phyloP scores from a whole-genome alignment of 2,888 invertebrate species.

The Limnephilus rhombicus region DNA sequence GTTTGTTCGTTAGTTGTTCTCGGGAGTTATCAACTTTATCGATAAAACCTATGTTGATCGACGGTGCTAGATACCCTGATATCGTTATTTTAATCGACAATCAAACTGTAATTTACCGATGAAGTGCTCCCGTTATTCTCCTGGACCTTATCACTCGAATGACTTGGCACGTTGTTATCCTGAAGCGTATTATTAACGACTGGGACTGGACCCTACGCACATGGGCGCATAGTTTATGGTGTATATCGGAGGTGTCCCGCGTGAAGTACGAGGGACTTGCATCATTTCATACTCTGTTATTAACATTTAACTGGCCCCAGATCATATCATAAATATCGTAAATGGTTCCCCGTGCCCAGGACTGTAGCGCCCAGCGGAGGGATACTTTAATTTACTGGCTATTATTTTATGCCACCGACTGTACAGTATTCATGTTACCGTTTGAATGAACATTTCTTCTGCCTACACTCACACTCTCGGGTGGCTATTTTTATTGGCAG shows the following conservation, averaged over 20 bases:
- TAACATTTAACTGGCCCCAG: slow-evolving; percentile 25
- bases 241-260: slow-evolving; percentile 7
- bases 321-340: slow-evolving; percentile 34
- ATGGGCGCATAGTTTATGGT: background rate
- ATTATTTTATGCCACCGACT: slow-evolving; percentile 40
- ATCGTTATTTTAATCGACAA: background rate
- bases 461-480: background rate
- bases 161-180: background rate
- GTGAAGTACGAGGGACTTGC: background rate
- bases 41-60: too few species aligned
- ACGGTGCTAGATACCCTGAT: too few species aligned
- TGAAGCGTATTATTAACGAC: background rate
- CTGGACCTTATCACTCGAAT: background rate
- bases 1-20: too few species aligned
- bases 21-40: too few species aligned
- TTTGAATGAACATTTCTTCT: background rate
- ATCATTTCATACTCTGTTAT: slow-evolving; percentile 20
- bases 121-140: background rate
- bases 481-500: background rate
- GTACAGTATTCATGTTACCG: background rate
- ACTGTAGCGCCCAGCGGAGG: background rate
- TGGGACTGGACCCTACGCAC: background rate
- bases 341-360: slow-evolving; percentile 13
- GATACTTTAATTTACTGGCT: slow-evolving; percentile 16
- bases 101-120: background rate